These are phyloP conservation scores for Carcharodon carcharias DNA, from an alignment of 2,797 vertebrate species.

Conservation along the genomic window DNA sequence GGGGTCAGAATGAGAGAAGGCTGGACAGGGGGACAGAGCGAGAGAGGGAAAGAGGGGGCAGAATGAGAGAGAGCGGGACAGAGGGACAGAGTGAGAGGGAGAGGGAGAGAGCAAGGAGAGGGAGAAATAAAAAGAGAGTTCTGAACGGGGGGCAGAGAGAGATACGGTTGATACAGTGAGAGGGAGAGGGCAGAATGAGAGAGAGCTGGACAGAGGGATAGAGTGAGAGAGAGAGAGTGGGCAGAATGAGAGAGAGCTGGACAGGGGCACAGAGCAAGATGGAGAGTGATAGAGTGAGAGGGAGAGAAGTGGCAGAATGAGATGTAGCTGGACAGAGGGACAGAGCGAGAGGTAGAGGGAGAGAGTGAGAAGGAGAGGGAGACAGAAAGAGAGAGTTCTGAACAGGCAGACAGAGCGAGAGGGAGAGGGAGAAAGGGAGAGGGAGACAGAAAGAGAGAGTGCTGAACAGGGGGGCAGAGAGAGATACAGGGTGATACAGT, in stretches of 20 bases:
- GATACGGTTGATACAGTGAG: not conserved
- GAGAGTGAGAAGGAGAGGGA: not conserved
- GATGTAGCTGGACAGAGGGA: not conserved
- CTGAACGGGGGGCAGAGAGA: not conserved
- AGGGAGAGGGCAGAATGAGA: not conserved
- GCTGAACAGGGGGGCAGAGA: not conserved
- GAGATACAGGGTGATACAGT: not conserved
- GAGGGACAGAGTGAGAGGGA: too few species aligned
- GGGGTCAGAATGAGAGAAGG: too few species aligned
- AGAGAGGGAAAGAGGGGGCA: too few species aligned
- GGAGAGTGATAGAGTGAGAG: too few species aligned
- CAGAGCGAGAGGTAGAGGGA: not conserved
- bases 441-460: not conserved
- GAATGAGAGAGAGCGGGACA: too few species aligned
- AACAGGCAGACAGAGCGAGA: not conserved
- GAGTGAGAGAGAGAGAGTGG: constrained; percentile 31
- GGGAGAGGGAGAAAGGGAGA: not conserved
- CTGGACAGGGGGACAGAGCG: too few species aligned
- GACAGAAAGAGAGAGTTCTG: not conserved
- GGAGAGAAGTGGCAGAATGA: too few species aligned
- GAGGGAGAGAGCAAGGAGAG: too few species aligned
- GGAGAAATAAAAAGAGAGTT: too few species aligned
- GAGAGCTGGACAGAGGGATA: constrained; percentile 5
- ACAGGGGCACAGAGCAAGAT: not conserved
- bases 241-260: not conserved